A percentile compares a stretch with the other conserved stretches of the same genome.
phyloP scores from a whole-genome alignment of 2,888 invertebrate species.

The Cylindroiulus punctatus region DNA sequence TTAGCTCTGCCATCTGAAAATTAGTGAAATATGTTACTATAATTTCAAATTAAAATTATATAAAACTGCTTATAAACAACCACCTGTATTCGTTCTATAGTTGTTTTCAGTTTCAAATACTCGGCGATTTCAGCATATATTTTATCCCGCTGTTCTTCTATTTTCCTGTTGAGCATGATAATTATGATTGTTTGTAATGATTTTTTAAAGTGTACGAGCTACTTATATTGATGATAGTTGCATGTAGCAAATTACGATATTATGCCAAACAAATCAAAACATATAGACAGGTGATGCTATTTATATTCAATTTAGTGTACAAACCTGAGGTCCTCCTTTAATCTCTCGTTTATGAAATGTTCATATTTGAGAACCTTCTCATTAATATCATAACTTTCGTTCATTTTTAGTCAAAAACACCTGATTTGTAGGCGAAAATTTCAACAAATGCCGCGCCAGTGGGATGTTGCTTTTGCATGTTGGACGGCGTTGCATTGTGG shows the following conservation, averaged over 20 bases:
- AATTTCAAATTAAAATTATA: neutral
- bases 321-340: conserved; percentile 70
- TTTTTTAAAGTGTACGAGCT: neutral
- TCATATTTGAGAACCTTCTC: conserved; percentile 72
- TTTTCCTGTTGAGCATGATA: conserved; percentile 61
- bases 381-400: neutral
- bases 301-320: conserved; percentile 61
- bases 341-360: conserved; percentile 79
- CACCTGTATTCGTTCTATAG: conserved; percentile 72
- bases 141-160: conserved; percentile 70
- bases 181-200: neutral
- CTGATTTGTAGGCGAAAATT: neutral
- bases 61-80: neutral
- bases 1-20: conserved; percentile 68
- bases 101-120: conserved; percentile 77
- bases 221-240: no score
- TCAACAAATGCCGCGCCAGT: neutral
- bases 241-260: neutral
- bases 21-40: conserved; percentile 52
- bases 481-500: neutral
- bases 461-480: neutral
- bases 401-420: neutral
- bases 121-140: conserved; percentile 78
- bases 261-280: no score
- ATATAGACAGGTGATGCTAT: neutral